Evolutionary conservation across 2,113 vertebrate species (phyloP).

Genomic region (Irena cyanogastra): DNA sequence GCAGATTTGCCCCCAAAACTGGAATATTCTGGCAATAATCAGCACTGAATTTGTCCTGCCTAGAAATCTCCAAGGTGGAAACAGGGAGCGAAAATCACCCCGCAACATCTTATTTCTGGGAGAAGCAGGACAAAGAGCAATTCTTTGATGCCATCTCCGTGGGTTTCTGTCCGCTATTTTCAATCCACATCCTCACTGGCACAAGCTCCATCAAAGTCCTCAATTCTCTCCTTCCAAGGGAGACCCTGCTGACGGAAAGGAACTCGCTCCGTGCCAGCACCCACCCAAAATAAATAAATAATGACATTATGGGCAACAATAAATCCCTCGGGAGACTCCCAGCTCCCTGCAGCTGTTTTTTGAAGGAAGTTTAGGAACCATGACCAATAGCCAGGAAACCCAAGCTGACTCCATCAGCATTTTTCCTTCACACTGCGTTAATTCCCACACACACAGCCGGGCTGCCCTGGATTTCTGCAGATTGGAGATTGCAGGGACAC

Average conservation of each 20-base stretch:
- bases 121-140: not conserved
- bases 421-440: not conserved
- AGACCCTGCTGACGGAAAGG: not conserved
- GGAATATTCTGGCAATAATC: not conserved
- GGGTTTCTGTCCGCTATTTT: not conserved
- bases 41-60: not conserved
- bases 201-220: not conserved
- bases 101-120: not conserved
- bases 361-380: not conserved
- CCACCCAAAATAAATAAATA: not conserved
- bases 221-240: not conserved
- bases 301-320: not conserved
- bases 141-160: not conserved
- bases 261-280: not conserved
- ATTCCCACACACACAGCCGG: not conserved
- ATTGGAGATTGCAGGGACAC: not conserved
- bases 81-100: not conserved
- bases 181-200: not conserved
- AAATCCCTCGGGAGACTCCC: not conserved
- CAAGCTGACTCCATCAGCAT: not conserved
- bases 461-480: not conserved
- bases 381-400: constrained; percentile 3
- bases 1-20: not conserved
- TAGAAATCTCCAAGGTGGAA: not conserved
- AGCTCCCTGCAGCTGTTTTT: constrained; percentile 25